Conservation (phyloP, 2,797 vertebrate species). For the Danio kyathit region DNA sequence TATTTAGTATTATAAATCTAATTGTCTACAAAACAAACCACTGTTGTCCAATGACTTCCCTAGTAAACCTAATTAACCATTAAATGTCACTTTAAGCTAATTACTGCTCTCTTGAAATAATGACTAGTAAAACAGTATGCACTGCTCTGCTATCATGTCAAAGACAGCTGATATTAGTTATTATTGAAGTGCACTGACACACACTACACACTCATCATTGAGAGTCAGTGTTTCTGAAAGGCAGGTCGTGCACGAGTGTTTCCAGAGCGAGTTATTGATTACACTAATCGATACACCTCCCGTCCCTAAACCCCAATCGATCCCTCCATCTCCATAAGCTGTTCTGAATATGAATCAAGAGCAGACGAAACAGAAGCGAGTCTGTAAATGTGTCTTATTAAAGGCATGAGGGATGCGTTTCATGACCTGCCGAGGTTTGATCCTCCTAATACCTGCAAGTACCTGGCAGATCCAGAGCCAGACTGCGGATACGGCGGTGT, state of each 20-base stretch:
- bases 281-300: conserved; percentile 50
- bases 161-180: too few relatives aligned
- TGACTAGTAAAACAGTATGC: too few relatives aligned
- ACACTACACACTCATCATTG: background rate
- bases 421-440: conserved; percentile 54
- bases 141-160: too few relatives aligned
- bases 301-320: conserved; percentile 49
- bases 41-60: too few relatives aligned
- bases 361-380: conserved; percentile 6
- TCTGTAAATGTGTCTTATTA: conserved; percentile 19
- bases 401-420: conserved; percentile 47
- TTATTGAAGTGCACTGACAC: too few relatives aligned
- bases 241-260: conserved; percentile 24
- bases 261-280: conserved; percentile 57
- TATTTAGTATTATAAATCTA: too few relatives aligned
- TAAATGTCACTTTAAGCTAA: too few relatives aligned
- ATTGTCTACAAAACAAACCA: too few relatives aligned
- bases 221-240: background rate
- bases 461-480: conserved; percentile 58
- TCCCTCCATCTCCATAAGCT: conserved; percentile 52
- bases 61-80: too few relatives aligned
- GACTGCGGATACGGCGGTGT: background rate
- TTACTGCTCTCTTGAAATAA: too few relatives aligned
- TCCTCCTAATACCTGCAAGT: conserved; percentile 57
- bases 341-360: conserved; percentile 31